phyloP scores from a whole-genome alignment of 1,140 invertebrate genomes.

The Parapsyche elsis region DNA sequence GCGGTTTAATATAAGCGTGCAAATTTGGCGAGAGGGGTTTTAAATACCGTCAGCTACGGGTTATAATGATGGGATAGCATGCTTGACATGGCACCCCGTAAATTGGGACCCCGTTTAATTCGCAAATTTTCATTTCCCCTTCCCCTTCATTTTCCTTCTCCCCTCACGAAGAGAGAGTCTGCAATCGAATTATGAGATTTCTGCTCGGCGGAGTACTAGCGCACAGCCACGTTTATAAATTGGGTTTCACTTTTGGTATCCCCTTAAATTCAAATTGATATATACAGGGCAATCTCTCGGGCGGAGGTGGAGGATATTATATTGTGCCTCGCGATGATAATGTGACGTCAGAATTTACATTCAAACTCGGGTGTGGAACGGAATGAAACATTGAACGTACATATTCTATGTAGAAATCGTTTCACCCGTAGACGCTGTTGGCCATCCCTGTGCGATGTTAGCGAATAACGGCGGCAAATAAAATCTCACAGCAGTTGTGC shows the following conservation, averaged over 20 bases:
- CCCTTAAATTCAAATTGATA: constrained; percentile 39
- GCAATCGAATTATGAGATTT: constrained; percentile 41
- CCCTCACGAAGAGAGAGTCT: neutral
- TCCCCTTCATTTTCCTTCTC: neutral
- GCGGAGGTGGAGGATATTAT: too few relatives aligned
- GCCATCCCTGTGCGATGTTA: neutral
- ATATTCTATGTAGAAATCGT: too few relatives aligned
- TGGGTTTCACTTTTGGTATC: constrained; percentile 38
- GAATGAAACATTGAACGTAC: neutral
- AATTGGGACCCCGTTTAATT: constrained; percentile 38
- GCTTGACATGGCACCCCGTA: constrained; percentile 28
- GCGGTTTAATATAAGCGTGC: too few relatives aligned
- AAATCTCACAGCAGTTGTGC: too few relatives aligned
- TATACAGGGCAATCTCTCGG: too few relatives aligned
- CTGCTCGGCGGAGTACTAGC: neutral
- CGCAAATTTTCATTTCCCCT: constrained; percentile 13
- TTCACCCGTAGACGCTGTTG: neutral
- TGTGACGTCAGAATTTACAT: too few relatives aligned
- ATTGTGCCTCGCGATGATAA: too few relatives aligned
- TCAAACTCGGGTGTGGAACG: too few relatives aligned
- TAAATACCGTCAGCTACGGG: neutral
- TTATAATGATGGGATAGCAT: constrained; percentile 38
- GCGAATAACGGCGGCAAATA: neutral
- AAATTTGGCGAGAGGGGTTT: neutral
- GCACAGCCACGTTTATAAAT: neutral